Base-by-base conservation (phyloP, 2,888 invertebrate species). In the Heliconius hortense region DNA sequence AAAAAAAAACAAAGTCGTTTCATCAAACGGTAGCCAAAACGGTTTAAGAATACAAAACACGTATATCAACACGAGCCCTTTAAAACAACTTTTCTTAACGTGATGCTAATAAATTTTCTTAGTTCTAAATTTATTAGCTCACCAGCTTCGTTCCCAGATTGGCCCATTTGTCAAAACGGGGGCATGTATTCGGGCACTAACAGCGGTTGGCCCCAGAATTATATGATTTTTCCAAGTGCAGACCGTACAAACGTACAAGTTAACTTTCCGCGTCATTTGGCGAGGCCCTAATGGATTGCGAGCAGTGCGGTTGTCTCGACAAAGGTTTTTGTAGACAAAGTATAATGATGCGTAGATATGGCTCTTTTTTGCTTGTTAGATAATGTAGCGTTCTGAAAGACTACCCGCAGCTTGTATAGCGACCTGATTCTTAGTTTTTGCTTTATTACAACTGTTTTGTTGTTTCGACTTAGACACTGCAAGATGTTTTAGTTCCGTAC, bases 261-360 rank as follows among this genome's bases (percentile, higher is more conserved):
- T 88, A 88, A 91, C 89, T 92, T 92, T 90, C 88, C 89, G 88
- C 90, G 84, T 91, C 93, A 93, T 93, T 93, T 91, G 87, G 86
- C 84, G 82, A 82, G 83, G 82, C 86, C 87, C 87, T 92, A 93
- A 93, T 93, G 93, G 92, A 93, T 91, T 91, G 89, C 88, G 87
- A 88, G 85, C 85, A 83, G 85, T 84, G 84, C 84, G 86, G 87
- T 89, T 90, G 89, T 90, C 89, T 89, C 89, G 84, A 87, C 87
- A 86, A 87, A 86, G 88, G 88, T 90, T 90, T 89, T 82, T 81
- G 81, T 79, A 82, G 80, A 82, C 83, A 81, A 80, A 81, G 81
- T 82, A 83, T 81, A 83, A 82, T 81, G 81, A 82, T 78, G 80
- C 80, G 79, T 81, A 81, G 80, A 82, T 82, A 79, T 77, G 79